Evolutionary conservation across 2,113 vertebrate genomes (phyloP), one percentile per base, ranked within the genome.

Genomic region (Heterochromis multidens): DNA sequence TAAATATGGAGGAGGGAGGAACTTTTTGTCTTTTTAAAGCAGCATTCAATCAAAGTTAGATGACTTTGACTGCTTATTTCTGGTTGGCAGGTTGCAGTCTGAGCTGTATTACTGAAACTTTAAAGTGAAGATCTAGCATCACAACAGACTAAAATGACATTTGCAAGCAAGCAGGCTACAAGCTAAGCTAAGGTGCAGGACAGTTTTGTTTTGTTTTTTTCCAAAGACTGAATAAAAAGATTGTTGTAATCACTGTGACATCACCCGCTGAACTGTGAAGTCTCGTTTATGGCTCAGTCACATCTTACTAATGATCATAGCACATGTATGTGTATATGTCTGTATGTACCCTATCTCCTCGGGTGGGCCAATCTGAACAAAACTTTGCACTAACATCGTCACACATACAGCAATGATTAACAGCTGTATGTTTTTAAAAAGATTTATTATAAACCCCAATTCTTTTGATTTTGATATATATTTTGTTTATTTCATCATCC

Each of bases 171-270:
- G 7, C 65, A 27, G 40, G 3, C 52, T 56, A 8, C 19, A 56
- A 5, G 31, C 23, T 43, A 43, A n/a, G 37, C 37, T 5, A 3
- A 49, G 14, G 7, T n/a, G 25, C 54, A 59, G 61, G 61, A 33
- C 7, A 13, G 63, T 31, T 46, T 35, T 35, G 2, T 49, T 49
- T 49, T 46, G 5, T 21, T n/a, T 56, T 17, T 0, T 0, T 8
- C 14, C 25, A 16, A 16, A 60, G 27, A 60, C 25, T 27, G 57
- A 13, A 27, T 58, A 27, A 58, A 54, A 54, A 54, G 17, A 54
- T 54, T 21, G 19, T 7, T 9, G 43, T 46, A 46, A 5, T 1
- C 13, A 43, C 40, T 43, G 56, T 58, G 56, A 58, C 56, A 58
- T 25, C 11, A 58, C 1, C 2, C 57, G 7, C 12, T 59, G 12